Base-by-base conservation (phyloP, 2,797 vertebrate genomes). In the Gobionotothen gibberifrons region DNA sequence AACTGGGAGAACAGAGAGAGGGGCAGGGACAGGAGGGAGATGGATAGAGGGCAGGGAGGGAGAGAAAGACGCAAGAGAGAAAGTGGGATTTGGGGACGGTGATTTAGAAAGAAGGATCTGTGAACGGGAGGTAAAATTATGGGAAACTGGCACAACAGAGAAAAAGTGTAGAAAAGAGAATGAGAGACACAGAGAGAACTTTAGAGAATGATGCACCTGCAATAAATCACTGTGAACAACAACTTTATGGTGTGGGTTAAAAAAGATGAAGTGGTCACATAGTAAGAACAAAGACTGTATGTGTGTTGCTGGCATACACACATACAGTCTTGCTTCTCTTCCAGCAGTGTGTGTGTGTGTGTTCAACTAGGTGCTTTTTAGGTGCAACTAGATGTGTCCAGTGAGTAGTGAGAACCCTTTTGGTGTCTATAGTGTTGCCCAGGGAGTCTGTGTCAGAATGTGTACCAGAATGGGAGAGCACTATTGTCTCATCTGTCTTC, bases 1-100 rank as follows among this genome's bases (percentile, higher is more conserved):
- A 90, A 93, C 86, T 85, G 89, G 91, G 91, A 89, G 80, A 87
- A 54, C 49, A 64, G 81, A 29, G 81, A 65, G 67, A 52, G 40
- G 39, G 17, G 26, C 48, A 36, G 70, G 49, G 79, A 46, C 32
- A 68, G 74, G 76, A 63, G 70, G 62, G 80, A 76, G 66, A 83
- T 69, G 62, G 83, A 82, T 82, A n/a, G 77, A 79, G 65, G 69
- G 53, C 3, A 42, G 56, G 59, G 55, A 69, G 69, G 68, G 44
- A 40, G 46, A 47, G 52, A 52, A 39, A 56, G 76, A 66, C 58
- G 68, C 15, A 57, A 56, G 47, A 64, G 56, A 74, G 67, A 74
- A 67, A 67, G 80, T 44, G 47, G 39, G 76, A 67, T 68, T 79
- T 81, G 56, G 49, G 40, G 36, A 73, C 19, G 65, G 49, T 63